These are phyloP conservation scores for Willisornis vidua DNA, from an alignment of 2,113 vertebrate genomes.

Conservation along the genomic window DNA sequence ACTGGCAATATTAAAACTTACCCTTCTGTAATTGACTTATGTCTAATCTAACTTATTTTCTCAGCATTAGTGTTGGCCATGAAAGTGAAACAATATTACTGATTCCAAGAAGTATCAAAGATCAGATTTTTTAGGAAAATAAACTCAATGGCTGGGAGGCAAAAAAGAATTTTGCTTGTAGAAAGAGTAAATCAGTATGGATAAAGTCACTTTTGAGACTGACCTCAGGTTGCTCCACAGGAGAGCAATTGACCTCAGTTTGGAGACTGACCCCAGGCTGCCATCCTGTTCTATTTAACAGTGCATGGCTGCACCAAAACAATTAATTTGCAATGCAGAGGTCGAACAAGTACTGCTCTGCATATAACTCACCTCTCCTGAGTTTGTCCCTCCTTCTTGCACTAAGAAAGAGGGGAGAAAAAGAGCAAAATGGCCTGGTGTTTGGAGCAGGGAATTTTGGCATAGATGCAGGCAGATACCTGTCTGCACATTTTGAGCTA, in stretches of 20 bases:
- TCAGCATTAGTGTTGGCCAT: conserved; percentile 26
- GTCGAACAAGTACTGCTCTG: background rate
- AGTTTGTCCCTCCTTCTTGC: background rate
- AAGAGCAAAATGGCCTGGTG: background rate
- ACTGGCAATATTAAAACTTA: conserved; percentile 59
- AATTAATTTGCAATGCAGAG: conserved; percentile 2
- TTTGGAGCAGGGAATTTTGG: background rate
- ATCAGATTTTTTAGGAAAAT: background rate
- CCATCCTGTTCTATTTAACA: background rate
- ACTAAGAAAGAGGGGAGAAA: background rate
- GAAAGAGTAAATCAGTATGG: background rate
- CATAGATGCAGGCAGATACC: background rate
- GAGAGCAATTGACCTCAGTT: conserved; percentile 25
- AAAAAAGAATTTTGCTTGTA: background rate
- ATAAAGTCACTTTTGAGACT: conserved; percentile 4
- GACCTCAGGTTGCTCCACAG: conserved; percentile 1
- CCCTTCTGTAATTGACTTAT: conserved; percentile 57
- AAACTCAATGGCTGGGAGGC: background rate
- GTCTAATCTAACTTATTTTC: conserved; percentile 55
- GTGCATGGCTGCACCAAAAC: conserved; percentile 4
- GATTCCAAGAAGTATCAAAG: conserved; percentile 11
- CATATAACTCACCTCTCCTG: background rate
- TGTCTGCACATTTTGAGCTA: background rate
- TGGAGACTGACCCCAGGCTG: background rate
- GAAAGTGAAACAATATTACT: conserved; percentile 34